phyloP scores from a whole-genome alignment of 2,888 invertebrate species.

The Eustalomyia histrio region DNA sequence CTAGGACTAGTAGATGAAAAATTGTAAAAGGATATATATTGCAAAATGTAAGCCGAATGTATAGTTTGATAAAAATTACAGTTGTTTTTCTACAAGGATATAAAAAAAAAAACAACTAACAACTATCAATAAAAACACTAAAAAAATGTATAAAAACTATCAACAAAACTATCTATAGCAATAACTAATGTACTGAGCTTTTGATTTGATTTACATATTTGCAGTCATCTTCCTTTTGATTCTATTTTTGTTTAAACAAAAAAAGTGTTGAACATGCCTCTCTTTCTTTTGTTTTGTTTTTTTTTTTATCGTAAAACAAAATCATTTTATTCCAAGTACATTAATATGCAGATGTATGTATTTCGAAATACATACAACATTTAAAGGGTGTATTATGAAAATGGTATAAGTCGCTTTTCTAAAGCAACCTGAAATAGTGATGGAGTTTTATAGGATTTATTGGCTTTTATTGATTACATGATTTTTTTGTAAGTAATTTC shows the following conservation, averaged over 20 bases:
- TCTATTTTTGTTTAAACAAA: too few species aligned
- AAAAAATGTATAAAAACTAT: neutral
- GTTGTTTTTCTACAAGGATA: conserved; percentile 6
- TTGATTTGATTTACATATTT: conserved; percentile 20
- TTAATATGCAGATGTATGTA: too few species aligned
- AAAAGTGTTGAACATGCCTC: neutral
- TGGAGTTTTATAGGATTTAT: too few species aligned
- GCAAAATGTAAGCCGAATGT: conserved; percentile 5
- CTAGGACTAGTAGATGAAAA: neutral
- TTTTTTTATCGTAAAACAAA: neutral
- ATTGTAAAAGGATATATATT: conserved; percentile 15
- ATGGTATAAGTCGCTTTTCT: too few species aligned
- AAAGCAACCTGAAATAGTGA: too few species aligned
- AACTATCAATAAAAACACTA: conserved; percentile 16
- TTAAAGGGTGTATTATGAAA: too few species aligned
- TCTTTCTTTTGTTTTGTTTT: too few species aligned
- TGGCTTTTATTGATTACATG: too few species aligned
- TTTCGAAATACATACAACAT: too few species aligned
- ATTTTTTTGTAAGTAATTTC: too few species aligned
- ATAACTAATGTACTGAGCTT: neutral
- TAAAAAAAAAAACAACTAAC: neutral
- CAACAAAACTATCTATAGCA: conserved; percentile 1
- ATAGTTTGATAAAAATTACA: neutral
- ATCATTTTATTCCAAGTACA: conserved; percentile 8
- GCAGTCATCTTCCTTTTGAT: neutral